These are phyloP conservation scores for Doryteuthis pealeii DNA, from an alignment of 1,140 invertebrate genomes.

Conservation along the genomic window DNA sequence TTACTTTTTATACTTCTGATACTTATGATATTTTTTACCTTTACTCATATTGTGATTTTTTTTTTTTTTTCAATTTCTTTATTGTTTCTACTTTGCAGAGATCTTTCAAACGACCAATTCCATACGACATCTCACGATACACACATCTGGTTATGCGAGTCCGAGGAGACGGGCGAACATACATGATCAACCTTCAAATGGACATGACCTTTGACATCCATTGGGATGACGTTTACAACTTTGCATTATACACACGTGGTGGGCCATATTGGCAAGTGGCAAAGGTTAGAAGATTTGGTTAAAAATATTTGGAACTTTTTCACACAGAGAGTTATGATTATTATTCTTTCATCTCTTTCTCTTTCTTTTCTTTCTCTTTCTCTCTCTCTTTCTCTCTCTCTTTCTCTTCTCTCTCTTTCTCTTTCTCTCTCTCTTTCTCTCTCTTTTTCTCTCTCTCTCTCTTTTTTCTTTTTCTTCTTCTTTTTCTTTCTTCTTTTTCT, in stretches of 20 bases:
- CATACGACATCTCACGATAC: constrained; percentile 75
- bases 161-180: constrained; percentile 87
- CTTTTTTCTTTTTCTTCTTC: too few relatives aligned
- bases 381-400: too few relatives aligned
- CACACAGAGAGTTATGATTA: too few relatives aligned
- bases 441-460: too few relatives aligned
- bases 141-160: constrained; percentile 83
- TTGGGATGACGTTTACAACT: constrained; percentile 84
- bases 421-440: too few relatives aligned
- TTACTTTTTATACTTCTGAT: too few relatives aligned
- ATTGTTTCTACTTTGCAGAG: constrained; percentile 60
- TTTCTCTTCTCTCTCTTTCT: too few relatives aligned
- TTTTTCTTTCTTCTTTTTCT: too few relatives aligned
- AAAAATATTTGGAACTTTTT: constrained; percentile 10
- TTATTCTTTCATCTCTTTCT: too few relatives aligned
- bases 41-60: too few relatives aligned
- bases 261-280: constrained; percentile 95
- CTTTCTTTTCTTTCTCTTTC: too few relatives aligned
- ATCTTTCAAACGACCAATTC: constrained; percentile 76
- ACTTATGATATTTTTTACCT: too few relatives aligned
- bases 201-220: constrained; percentile 73
- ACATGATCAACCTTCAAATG: constrained; percentile 75
- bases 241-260: constrained; percentile 84
- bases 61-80: not conserved
- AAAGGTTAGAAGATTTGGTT: constrained; percentile 68